Percentiles rank a stretch among this genome's conserved stretches.
Evolutionary conservation across 2,888 invertebrate genomes (phyloP).

Genomic region (Eilema sororculum): DNA sequence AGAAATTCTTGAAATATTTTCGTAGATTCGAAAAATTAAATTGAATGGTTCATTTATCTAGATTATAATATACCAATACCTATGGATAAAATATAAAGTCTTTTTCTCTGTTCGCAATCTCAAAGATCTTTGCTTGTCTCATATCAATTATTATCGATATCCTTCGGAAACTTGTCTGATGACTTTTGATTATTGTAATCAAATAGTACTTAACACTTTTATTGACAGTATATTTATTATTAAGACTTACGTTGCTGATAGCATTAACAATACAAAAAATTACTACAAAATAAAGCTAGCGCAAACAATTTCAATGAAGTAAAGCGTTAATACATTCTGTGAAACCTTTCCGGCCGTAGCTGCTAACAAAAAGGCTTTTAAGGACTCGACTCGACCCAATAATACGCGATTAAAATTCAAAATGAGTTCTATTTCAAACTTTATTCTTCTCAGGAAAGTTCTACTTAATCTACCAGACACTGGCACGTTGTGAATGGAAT

Average conservation of each 20-base stretch:
- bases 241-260: no score
- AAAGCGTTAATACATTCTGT: conserved; percentile 34
- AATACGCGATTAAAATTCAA: conserved; percentile 53
- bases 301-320: conserved; percentile 15
- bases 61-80: neutral
- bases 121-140: no score
- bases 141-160: no score
- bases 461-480: conserved; percentile 52
- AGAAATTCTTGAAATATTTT: neutral
- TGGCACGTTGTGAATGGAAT: conserved; percentile 53
- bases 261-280: neutral
- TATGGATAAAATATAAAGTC: no score
- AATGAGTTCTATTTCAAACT: conserved; percentile 50
- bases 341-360: conserved; percentile 36
- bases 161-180: no score
- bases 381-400: conserved; percentile 35
- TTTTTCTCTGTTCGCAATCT: no score
- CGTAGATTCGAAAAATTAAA: neutral
- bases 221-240: neutral
- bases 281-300: conserved; percentile 2
- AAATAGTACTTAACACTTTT: neutral
- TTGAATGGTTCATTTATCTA: neutral
- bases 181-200: no score
- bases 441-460: conserved; percentile 46
- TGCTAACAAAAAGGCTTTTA: conserved; percentile 47